phyloP scores from a whole-genome alignment of 2,888 invertebrate genomes.

The Phania funesta region DNA sequence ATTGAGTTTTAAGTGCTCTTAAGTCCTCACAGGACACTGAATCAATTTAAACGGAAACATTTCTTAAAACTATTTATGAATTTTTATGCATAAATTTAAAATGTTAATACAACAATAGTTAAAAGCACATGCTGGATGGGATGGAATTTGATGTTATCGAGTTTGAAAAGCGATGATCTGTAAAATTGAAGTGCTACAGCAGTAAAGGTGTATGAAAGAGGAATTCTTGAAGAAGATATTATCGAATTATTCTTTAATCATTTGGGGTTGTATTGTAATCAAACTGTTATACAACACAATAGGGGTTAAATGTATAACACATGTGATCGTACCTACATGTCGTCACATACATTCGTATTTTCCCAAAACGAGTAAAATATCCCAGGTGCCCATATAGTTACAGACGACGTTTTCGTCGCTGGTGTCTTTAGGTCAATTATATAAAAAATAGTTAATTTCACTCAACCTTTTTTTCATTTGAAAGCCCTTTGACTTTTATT shows the following conservation, averaged over 20 bases:
- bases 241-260: neutral
- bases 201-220: neutral
- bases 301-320: neutral
- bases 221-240: conserved; percentile 12
- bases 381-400: neutral
- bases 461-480: too few relatives aligned
- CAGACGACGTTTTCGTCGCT: neutral
- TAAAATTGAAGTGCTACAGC: conserved; percentile 37
- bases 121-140: neutral
- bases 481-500: too few relatives aligned
- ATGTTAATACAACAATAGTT: neutral
- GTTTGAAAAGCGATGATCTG: conserved; percentile 48
- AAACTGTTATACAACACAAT: neutral
- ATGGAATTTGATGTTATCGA: conserved; percentile 34
- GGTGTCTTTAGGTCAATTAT: too few relatives aligned
- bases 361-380: neutral
- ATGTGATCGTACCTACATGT: neutral
- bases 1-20: conserved; percentile 39
- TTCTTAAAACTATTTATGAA: neutral
- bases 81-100: conserved; percentile 29
- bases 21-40: conserved; percentile 32
- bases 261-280: conserved; percentile 26
- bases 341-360: neutral
- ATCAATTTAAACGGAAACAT: neutral
- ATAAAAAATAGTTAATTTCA: too few relatives aligned